A percentile compares a stretch with the other conserved stretches of the same genome.
Evolutionary conservation across 2,797 vertebrate genomes (phyloP).

Genomic region (Cuculus canorus): DNA sequence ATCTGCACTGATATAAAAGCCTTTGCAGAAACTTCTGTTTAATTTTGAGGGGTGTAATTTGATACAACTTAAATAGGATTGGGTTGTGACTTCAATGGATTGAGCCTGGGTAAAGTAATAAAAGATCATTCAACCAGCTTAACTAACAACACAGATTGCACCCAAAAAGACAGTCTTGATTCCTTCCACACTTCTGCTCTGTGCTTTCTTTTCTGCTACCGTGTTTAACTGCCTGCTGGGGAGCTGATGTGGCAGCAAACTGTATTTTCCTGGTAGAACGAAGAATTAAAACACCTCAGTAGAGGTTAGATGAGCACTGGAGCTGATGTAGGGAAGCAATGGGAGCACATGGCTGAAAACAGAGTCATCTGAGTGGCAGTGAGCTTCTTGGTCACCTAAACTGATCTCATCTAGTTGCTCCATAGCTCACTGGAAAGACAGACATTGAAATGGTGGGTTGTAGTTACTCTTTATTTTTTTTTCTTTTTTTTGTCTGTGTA

Average conservation of each 20-base stretch:
- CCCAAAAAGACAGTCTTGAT: background rate
- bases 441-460: background rate
- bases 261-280: background rate
- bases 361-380: background rate
- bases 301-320: background rate
- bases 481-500: background rate
- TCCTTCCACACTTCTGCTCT: background rate
- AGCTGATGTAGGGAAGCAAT: background rate
- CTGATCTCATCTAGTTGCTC: background rate
- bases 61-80: background rate
- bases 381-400: background rate
- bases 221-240: background rate
- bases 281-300: background rate
- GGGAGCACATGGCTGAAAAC: background rate
- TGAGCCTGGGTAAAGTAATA: background rate
- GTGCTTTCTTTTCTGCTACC: background rate
- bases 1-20: background rate
- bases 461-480: background rate
- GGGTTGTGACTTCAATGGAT: background rate
- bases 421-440: background rate
- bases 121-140: background rate
- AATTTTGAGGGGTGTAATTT: background rate
- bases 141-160: background rate
- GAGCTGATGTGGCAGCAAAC: background rate
- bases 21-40: background rate